phyloP scores from a whole-genome alignment of 2,888 invertebrate genomes.

The Tiliacea citrago region DNA sequence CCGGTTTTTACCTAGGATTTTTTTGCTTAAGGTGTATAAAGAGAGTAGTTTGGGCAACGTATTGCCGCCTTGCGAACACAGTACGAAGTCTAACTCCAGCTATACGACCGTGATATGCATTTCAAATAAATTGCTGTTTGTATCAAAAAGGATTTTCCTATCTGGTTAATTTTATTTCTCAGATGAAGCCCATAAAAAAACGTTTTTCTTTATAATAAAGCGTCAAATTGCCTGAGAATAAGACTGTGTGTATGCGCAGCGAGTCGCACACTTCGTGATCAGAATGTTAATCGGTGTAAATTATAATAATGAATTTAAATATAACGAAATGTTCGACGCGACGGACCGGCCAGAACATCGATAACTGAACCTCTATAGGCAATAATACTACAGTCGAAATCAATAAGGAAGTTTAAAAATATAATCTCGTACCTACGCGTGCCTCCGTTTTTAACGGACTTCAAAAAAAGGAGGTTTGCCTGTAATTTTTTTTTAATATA shows the following conservation, averaged over 20 bases:
- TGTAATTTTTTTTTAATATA: too few relatives aligned
- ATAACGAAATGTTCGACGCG: slow-evolving; percentile 10
- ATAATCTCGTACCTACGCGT: slow-evolving; percentile 13
- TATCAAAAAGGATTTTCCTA: slow-evolving; percentile 7
- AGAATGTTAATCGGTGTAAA: slow-evolving; percentile 30
- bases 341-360: not conserved
- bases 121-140: slow-evolving; percentile 6
- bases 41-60: too few relatives aligned
- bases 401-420: slow-evolving; percentile 24
- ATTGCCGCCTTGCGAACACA: too few relatives aligned
- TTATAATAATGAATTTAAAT: slow-evolving; percentile 27
- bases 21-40: too few relatives aligned
- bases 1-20: too few relatives aligned
- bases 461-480: too few relatives aligned
- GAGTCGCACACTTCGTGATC: slow-evolving; percentile 25
- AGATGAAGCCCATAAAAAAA: slow-evolving; percentile 3
- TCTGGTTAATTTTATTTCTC: slow-evolving; percentile 2
- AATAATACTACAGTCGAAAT: not conserved
- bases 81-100: too few relatives aligned
- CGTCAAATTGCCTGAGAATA: slow-evolving; percentile 15
- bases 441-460: not conserved
- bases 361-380: slow-evolving; percentile 3
- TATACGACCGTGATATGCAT: too few relatives aligned
- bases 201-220: slow-evolving; percentile 10
- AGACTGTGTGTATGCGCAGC: slow-evolving; percentile 17